These are phyloP conservation scores for Chaenogobius annularis DNA, from an alignment of 2,113 vertebrate genomes.

Conservation along the genomic window DNA sequence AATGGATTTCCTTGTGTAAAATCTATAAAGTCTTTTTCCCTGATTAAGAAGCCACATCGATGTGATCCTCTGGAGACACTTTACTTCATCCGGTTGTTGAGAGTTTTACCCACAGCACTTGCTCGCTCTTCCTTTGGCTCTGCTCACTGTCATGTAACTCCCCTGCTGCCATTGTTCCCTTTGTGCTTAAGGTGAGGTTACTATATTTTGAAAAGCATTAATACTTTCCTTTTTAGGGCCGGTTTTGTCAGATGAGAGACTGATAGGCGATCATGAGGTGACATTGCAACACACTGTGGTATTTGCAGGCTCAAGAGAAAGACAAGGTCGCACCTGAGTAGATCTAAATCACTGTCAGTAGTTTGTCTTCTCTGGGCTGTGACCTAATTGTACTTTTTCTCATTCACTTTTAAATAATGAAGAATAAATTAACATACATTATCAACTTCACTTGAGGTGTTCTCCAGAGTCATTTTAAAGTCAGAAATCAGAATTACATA, in stretches of 20 bases:
- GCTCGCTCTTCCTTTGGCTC: background rate
- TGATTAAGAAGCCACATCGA: background rate
- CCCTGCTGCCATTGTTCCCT: background rate
- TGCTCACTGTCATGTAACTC: conserved; percentile 6
- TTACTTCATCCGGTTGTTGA: background rate
- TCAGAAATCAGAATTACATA: background rate
- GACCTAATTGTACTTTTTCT: background rate
- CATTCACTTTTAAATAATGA: background rate
- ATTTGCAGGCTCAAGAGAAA: conserved; percentile 20
- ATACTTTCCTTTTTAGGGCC: background rate
- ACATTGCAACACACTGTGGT: conserved; percentile 11
- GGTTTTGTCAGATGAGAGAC: background rate
- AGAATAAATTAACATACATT: background rate
- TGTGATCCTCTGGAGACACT: background rate
- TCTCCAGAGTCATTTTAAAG: background rate
- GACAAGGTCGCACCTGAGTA: conserved; percentile 6
- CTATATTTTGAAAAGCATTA: background rate
- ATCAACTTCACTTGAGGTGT: background rate
- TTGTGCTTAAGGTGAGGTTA: conserved; percentile 2
- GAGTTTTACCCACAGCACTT: conserved; percentile 12
- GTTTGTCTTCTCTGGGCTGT: conserved; percentile 14
- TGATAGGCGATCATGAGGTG: background rate
- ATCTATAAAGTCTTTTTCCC: background rate
- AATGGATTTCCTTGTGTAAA: background rate
- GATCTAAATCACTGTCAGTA: background rate